Evolutionary conservation across 1,140 invertebrate species (phyloP).

Genomic region (Anoplolepis gracilipes): DNA sequence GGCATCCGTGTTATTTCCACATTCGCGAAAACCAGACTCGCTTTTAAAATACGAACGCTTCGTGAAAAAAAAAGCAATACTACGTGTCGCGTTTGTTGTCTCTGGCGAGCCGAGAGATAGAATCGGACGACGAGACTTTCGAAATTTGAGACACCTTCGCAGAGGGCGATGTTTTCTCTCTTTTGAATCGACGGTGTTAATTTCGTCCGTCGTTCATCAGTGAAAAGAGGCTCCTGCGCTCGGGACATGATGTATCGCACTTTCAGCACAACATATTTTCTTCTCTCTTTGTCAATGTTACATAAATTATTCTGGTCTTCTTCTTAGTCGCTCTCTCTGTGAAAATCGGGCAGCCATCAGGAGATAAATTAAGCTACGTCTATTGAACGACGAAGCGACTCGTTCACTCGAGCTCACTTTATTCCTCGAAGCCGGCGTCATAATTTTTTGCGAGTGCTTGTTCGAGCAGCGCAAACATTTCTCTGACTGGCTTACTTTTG

Average conservation of each 20-base stretch:
- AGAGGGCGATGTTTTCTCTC: slow-evolving; percentile 10
- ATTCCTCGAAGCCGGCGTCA: slow-evolving; percentile 5
- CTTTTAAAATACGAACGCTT: not conserved
- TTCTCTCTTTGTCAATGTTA: not conserved
- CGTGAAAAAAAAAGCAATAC: not conserved
- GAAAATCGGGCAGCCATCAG: not conserved
- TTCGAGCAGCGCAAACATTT: not conserved
- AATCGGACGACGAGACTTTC: slow-evolving; percentile 22
- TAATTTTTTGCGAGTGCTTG: not conserved
- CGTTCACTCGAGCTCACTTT: slow-evolving; percentile 2
- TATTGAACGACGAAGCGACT: not conserved
- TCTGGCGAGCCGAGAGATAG: not conserved
- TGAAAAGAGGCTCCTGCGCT: not conserved
- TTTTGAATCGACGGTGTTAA: slow-evolving; percentile 3
- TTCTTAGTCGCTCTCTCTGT: slow-evolving; percentile 19
- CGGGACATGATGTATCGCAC: not conserved
- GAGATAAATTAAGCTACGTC: slow-evolving; percentile 8
- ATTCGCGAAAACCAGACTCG: slow-evolving; percentile 55
- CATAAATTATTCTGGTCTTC: slow-evolving; percentile 11
- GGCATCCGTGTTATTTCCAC: slow-evolving; percentile 43
- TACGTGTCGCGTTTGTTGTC: not conserved
- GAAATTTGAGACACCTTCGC: slow-evolving; percentile 34
- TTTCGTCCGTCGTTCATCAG: slow-evolving; percentile 18
- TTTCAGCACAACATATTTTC: slow-evolving; percentile 17
- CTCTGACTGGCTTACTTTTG: slow-evolving; percentile 2